These are phyloP conservation scores for Lycocerus yunnanus DNA, from an alignment of 2,888 invertebrate species.

Conservation along the genomic window DNA sequence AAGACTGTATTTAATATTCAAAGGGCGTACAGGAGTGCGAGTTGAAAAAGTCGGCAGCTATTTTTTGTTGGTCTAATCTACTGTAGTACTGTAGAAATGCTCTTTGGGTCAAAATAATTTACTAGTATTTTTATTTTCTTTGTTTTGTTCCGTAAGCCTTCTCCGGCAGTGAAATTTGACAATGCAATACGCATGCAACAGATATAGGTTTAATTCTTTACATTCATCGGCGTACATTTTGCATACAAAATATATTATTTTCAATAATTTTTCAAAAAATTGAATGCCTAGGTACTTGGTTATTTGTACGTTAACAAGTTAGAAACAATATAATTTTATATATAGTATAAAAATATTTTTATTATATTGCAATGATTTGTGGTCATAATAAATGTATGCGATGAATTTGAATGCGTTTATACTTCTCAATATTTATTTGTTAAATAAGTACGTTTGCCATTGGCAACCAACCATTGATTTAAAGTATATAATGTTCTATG, in stretches of 20 bases:
- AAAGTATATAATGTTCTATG: constrained; percentile 21
- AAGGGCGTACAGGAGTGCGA: constrained; percentile 40
- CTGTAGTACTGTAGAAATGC: constrained; percentile 32
- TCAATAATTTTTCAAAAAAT: not conserved
- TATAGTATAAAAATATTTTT: no score
- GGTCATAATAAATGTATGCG: no score
- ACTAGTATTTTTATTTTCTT: constrained; percentile 30
- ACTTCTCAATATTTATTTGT: constrained; percentile 39
- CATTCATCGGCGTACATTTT: no score
- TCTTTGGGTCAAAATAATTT: constrained; percentile 37
- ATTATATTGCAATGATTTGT: constrained; percentile 37
- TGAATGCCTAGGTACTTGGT: not conserved
- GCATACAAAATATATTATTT: not conserved
- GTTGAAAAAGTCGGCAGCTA: constrained; percentile 45
- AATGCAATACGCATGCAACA: not conserved
- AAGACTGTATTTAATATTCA: constrained; percentile 45
- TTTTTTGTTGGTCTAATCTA: constrained; percentile 43
- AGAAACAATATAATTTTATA: not conserved
- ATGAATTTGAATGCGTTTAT: constrained; percentile 40
- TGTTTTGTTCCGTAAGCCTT: constrained; percentile 17
- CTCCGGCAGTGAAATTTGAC: not conserved
- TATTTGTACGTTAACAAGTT: not conserved
- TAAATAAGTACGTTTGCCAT: no score
- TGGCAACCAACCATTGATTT: constrained; percentile 10
- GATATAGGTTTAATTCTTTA: not conserved